Evolutionary conservation across 2,888 invertebrate species (phyloP).

Genomic region (Stictocephala bisonia): DNA sequence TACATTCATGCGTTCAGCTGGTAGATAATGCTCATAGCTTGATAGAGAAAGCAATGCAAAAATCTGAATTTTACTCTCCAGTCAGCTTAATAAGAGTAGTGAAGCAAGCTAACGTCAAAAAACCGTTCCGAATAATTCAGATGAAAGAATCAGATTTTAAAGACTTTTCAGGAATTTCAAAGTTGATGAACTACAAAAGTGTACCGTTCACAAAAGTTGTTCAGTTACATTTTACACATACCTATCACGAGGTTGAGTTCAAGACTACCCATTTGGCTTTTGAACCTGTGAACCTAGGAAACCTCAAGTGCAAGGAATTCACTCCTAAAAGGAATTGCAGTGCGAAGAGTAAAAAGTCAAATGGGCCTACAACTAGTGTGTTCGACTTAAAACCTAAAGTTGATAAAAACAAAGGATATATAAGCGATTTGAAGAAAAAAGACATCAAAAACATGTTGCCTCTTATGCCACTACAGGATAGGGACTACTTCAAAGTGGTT

Average conservation of each 20-base stretch:
- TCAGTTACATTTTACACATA: slow-evolving; percentile 21
- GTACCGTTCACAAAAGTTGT: slow-evolving; percentile 38
- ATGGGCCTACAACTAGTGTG: neutral
- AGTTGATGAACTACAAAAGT: slow-evolving; percentile 34
- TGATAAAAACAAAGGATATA: neutral
- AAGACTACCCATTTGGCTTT: slow-evolving; percentile 29
- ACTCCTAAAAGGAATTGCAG: slow-evolving; percentile 19
- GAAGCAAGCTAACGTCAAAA: slow-evolving; percentile 24
- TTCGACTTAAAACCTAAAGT: slow-evolving; percentile 20
- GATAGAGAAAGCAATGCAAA: slow-evolving; percentile 38
- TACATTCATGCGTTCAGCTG: slow-evolving; percentile 30
- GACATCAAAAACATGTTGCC: slow-evolving; percentile 37
- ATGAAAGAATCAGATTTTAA: slow-evolving; percentile 38
- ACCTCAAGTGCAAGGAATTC: slow-evolving; percentile 1
- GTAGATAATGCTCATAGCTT: slow-evolving; percentile 30
- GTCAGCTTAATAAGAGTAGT: slow-evolving; percentile 32
- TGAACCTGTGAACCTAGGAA: slow-evolving; percentile 26
- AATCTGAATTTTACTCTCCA: slow-evolving; percentile 41
- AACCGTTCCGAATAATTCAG: slow-evolving; percentile 24
- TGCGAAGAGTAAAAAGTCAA: neutral
- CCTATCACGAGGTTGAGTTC: slow-evolving; percentile 17
- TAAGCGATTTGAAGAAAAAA: slow-evolving; percentile 19
- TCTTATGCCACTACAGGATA: slow-evolving; percentile 15
- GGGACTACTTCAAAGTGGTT: slow-evolving; percentile 22
- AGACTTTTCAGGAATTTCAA: slow-evolving; percentile 28